phyloP scores from a whole-genome alignment of 2,113 vertebrate species.

The Cynocephalus volans region DNA sequence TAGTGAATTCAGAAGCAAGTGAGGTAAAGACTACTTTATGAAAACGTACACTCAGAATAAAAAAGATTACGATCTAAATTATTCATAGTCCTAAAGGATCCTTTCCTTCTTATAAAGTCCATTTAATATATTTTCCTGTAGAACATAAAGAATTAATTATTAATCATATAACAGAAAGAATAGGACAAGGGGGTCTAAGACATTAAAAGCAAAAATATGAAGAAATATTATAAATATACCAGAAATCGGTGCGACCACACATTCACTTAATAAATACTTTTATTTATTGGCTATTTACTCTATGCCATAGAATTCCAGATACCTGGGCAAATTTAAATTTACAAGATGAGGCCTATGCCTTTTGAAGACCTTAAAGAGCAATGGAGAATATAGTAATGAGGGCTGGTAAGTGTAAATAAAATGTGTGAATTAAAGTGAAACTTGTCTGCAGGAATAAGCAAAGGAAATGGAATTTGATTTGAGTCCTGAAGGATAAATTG shows the following conservation, averaged over 20 bases:
- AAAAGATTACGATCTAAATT: conserved; percentile 9
- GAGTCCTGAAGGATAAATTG: not conserved
- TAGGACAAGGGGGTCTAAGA: not conserved
- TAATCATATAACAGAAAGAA: not conserved
- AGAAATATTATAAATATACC: conserved; percentile 7
- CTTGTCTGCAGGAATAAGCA: not conserved
- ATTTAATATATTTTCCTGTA: not conserved
- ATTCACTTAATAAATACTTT: not conserved
- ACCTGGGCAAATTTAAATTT: not conserved
- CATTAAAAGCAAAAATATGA: conserved; percentile 1
- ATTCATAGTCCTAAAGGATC: not conserved
- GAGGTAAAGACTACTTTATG: not conserved
- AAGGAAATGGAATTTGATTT: not conserved
- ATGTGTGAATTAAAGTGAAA: not conserved
- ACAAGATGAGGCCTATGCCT: not conserved
- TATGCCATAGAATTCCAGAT: not conserved
- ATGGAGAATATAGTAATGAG: not conserved
- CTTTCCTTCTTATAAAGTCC: not conserved
- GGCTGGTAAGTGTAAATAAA: not conserved
- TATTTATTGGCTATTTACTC: not conserved
- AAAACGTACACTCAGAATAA: not conserved
- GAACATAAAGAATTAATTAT: not conserved
- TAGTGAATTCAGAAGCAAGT: not conserved
- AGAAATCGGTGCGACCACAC: not conserved
- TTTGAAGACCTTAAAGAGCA: not conserved